These are phyloP conservation scores for Uropsilus gracilis DNA, from an alignment of 2,113 vertebrate species.

Conservation along the genomic window DNA sequence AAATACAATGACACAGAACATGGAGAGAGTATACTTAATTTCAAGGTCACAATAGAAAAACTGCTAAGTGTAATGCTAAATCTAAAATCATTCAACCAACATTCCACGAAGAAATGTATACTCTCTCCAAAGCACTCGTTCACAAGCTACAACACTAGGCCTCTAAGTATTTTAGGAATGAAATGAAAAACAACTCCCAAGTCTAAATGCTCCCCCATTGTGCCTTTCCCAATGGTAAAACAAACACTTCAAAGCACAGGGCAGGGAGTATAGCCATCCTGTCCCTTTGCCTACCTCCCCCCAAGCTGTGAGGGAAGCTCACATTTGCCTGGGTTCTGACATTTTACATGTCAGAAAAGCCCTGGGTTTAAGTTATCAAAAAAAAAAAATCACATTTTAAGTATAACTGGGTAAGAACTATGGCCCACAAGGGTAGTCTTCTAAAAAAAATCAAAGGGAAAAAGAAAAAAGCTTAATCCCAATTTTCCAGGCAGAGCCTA, in stretches of 20 bases:
- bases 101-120: neutral
- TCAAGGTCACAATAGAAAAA: neutral
- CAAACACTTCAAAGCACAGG: neutral
- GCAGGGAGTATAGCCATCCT: neutral
- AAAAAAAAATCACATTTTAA: constrained; percentile 27
- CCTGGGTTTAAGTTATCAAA: constrained; percentile 37
- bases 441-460: neutral
- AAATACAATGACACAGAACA: neutral
- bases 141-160: neutral
- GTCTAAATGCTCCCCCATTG: neutral
- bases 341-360: neutral
- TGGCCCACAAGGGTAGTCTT: neutral
- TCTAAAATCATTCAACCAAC: neutral
- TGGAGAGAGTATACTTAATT: neutral
- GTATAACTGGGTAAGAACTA: constrained; percentile 11
- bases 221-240: neutral
- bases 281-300: neutral
- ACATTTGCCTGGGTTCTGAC: constrained; percentile 36
- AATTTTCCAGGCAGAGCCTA: neutral
- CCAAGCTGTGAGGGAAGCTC: neutral
- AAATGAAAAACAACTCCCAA: neutral
- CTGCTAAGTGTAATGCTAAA: neutral
- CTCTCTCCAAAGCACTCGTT: neutral
- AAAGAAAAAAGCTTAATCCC: neutral
- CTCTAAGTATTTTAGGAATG: constrained; percentile 14